These are phyloP conservation scores for Ptyas mucosa DNA, from an alignment of 2,113 vertebrate species.

Conservation along the genomic window DNA sequence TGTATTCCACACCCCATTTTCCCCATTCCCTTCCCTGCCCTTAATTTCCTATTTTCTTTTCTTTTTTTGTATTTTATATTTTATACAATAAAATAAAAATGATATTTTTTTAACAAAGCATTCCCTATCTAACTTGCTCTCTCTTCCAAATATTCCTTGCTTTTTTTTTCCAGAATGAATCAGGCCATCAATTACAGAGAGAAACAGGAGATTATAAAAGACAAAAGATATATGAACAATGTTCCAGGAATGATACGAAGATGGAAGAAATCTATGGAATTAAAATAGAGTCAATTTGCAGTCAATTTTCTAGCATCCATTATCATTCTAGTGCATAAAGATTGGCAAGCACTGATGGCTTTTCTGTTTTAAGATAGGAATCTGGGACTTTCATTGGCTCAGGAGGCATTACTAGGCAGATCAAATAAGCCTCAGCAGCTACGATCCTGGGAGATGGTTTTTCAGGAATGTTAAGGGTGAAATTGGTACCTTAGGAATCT, in stretches of 20 bases:
- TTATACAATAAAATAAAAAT: too few relatives aligned
- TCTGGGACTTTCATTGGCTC: too few relatives aligned
- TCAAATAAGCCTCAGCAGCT: too few relatives aligned
- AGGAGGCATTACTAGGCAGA: too few relatives aligned
- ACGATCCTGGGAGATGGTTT: too few relatives aligned
- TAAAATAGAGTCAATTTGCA: not conserved
- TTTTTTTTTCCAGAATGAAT: slow-evolving; percentile 17
- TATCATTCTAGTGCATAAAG: not conserved
- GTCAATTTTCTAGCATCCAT: not conserved
- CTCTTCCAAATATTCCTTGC: not conserved
- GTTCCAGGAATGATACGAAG: not conserved
- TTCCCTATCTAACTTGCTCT: not conserved
- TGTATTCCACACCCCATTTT: too few relatives aligned
- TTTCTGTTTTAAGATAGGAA: not conserved
- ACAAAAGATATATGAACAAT: slow-evolving; percentile 38
- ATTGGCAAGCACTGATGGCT: not conserved
- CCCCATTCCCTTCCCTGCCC: too few relatives aligned
- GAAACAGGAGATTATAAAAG: slow-evolving; percentile 27
- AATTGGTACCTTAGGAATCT: too few relatives aligned
- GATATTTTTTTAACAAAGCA: not conserved
- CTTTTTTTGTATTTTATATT: too few relatives aligned
- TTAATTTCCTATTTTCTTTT: too few relatives aligned
- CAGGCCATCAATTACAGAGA: slow-evolving; percentile 4
- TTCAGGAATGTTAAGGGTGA: too few relatives aligned
- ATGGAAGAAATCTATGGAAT: slow-evolving; percentile 17